Base-by-base conservation (phyloP, 1,140 invertebrate genomes). In the Brachionus angularis region DNA sequence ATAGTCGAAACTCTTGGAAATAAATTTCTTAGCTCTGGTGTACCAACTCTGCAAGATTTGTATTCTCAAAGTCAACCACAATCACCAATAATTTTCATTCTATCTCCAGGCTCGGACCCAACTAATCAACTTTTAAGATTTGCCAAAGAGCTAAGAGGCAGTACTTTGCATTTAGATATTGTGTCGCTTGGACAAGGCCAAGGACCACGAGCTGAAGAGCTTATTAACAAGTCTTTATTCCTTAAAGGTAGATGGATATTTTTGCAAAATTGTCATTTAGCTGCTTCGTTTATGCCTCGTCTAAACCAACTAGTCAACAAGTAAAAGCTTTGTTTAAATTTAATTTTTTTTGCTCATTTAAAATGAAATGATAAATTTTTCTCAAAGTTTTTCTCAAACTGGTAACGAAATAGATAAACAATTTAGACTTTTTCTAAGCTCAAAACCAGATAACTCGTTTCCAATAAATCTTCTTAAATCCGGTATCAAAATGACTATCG, bases 401-500 rank as follows among this genome's bases (percentile, higher is more conserved):
- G 74, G 74, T 39, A 70, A 14, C 29, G 69, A 73, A 36, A 74
- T 80, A 25, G 80, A 81, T 73, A 78, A 77, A 18, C 78, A 81
- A 72, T 81, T 81, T 74, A 72, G 80, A 39, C 74, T 81, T 39
- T 81, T 78, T 77, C 73, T 81, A 23, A 80, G 79, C 72, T 79
- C 78, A 18, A 79, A 80, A 53, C 80, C 80, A 14, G 79, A 81
- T 73, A 72, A 76, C 5, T 72, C 10, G 12, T 72, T 72, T 50
- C 71, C 71, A 31, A 50, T 72, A 47, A 18, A n/a, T 18, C 23
- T 64, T 8, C 71, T 80, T 83, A 85, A 96, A 87, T 91, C 93
- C 86, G 90, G 91, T 1, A 93, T 96, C 47, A 96, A 96, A 82
- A 96, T 96, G 78, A 96, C 93, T 0, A 96, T 96, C 80, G 93